These are phyloP conservation scores for Cydia splendana DNA, from an alignment of 1,140 invertebrate species.

Conservation along the genomic window DNA sequence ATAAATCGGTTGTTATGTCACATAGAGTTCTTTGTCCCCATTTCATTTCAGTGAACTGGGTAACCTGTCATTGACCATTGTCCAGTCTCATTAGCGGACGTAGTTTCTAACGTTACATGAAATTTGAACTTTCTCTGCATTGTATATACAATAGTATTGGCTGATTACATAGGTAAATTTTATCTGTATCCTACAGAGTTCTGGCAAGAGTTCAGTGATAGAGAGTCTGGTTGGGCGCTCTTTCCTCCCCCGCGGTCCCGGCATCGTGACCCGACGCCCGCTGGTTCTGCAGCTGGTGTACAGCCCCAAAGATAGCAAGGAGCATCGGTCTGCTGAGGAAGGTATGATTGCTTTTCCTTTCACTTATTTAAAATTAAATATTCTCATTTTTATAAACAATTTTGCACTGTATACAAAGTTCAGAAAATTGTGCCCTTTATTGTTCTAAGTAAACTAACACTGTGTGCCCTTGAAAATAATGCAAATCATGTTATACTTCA, in stretches of 20 bases:
- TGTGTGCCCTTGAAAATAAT: constrained; percentile 5
- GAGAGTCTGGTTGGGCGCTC: constrained; percentile 99
- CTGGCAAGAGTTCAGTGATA: constrained; percentile 99
- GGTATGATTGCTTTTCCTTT: constrained; percentile 77
- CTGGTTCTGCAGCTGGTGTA: constrained; percentile 96
- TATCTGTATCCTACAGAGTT: constrained; percentile 86
- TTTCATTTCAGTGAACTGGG: constrained; percentile 43
- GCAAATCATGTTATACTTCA: constrained; percentile 21
- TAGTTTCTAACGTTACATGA: constrained; percentile 30
- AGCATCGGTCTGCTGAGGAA: constrained; percentile 91
- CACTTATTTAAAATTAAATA: background rate
- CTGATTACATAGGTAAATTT: background rate
- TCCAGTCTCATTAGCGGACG: constrained; percentile 14
- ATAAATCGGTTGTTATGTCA: constrained; percentile 53
- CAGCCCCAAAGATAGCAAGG: constrained; percentile 92
- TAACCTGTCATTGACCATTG: constrained; percentile 56
- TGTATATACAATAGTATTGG: background rate
- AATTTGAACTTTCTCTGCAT: constrained; percentile 38
- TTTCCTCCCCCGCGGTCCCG: constrained; percentile 97
- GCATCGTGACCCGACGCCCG: constrained; percentile 98
- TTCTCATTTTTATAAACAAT: background rate
- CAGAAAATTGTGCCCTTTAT: background rate
- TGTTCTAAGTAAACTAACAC: background rate
- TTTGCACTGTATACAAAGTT: background rate
- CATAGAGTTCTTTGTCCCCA: constrained; percentile 69